These are phyloP conservation scores for Drosophila paranaensis DNA, from an alignment of 2,888 invertebrate species.

Conservation along the genomic window DNA sequence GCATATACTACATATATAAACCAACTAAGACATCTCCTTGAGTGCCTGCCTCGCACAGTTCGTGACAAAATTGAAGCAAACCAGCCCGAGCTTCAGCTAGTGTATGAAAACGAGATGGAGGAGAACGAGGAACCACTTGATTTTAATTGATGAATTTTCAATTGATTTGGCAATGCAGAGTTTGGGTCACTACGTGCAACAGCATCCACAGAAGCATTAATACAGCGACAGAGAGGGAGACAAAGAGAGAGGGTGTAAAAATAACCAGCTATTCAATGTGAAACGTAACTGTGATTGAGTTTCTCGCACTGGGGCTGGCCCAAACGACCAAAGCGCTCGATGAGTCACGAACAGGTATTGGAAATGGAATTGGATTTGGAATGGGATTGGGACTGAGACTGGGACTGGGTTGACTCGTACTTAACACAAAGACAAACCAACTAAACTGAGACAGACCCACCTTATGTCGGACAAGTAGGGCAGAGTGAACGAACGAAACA, in stretches of 20 bases:
- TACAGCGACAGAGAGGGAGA: neutral
- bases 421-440: conserved; percentile 34
- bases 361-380: conserved; percentile 54
- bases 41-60: neutral
- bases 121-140: conserved; percentile 25
- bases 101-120: conserved; percentile 6
- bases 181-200: conserved; percentile 12
- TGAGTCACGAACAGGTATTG: conserved; percentile 76
- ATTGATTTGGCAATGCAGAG: conserved; percentile 30
- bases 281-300: conserved; percentile 30
- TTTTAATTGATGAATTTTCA: conserved; percentile 40
- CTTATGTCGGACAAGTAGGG: conserved; percentile 13
- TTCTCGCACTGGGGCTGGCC: conserved; percentile 24
- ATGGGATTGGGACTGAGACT: conserved; percentile 38
- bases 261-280: conserved; percentile 14
- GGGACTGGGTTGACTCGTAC: conserved; percentile 27
- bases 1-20: neutral
- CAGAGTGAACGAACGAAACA: conserved; percentile 9
- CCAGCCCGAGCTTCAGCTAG: neutral
- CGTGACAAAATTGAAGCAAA: conserved; percentile 8
- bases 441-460: conserved; percentile 15
- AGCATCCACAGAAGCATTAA: conserved; percentile 17
- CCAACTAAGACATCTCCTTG: neutral
- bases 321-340: conserved; percentile 42
- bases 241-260: neutral